Conservation (phyloP, 2,888 invertebrate genomes). For the Ceramica pisi region DNA sequence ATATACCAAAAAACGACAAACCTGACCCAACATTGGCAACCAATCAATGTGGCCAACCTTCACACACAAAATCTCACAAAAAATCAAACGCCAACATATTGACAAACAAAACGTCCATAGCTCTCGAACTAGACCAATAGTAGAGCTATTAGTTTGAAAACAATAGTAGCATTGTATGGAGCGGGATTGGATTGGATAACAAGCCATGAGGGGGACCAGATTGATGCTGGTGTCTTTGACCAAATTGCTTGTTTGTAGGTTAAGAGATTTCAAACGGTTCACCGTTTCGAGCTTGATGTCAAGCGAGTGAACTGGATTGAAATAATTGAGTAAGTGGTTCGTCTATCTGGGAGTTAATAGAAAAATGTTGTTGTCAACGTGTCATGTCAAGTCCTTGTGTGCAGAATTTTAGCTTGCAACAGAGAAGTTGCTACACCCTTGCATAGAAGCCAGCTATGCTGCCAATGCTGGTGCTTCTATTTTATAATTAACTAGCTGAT, state of each 20-base stretch:
- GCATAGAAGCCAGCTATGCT: no score
- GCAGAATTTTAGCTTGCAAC: background rate
- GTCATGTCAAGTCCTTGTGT: no score
- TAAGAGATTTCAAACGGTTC: conserved; percentile 51
- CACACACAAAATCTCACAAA: background rate
- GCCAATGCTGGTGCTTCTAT: no score
- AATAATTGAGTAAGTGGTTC: conserved; percentile 41
- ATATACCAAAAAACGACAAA: no score
- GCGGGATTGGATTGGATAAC: conserved; percentile 53
- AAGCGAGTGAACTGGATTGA: conserved; percentile 34
- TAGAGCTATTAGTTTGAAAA: conserved; percentile 41
- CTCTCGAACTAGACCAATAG: conserved; percentile 34
- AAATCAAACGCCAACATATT: conserved; percentile 7
- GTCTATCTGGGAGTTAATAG: background rate
- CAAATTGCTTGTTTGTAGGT: conserved; percentile 46
- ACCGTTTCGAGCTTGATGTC: conserved; percentile 31
- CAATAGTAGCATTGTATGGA: conserved; percentile 40
- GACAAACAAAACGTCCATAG: conserved; percentile 14
- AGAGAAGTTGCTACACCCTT: background rate
- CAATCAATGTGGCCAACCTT: background rate
- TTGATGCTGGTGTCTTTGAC: conserved; percentile 52
- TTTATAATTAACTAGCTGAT: no score
- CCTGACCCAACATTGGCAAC: background rate
- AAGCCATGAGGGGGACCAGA: conserved; percentile 30
- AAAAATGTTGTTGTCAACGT: background rate